Evolutionary conservation across 2,797 vertebrate genomes (phyloP).

Genomic region (Phoeniculus purpureus): DNA sequence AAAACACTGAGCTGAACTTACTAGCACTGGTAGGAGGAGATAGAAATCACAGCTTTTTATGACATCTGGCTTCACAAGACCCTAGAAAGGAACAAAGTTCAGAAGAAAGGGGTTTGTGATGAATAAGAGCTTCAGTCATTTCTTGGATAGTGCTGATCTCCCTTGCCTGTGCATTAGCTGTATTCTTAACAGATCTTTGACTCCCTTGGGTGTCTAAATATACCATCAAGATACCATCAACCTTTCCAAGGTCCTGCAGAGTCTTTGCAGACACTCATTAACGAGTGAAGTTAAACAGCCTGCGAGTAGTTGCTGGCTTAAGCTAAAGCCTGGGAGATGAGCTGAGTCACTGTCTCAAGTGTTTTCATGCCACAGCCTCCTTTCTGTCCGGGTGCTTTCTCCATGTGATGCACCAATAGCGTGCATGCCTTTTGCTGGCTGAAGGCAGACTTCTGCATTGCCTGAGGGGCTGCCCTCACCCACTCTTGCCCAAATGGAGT

Average conservation of each 20-base stretch:
- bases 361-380: neutral
- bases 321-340: neutral
- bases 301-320: neutral
- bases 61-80: neutral
- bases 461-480: neutral
- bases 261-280: fast-evolving
- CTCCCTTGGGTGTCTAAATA: neutral
- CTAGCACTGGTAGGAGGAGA: fast-evolving
- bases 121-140: neutral
- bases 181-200: neutral
- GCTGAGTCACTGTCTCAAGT: fast-evolving
- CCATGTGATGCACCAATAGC: neutral
- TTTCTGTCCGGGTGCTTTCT: neutral
- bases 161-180: fast-evolving
- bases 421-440: neutral
- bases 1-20: neutral
- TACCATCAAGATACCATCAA: neutral
- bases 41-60: neutral
- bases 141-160: neutral
- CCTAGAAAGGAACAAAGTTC: neutral
- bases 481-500: neutral
- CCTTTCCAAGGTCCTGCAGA: neutral
- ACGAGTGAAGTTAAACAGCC: neutral
- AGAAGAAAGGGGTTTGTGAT: neutral
- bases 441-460: neutral